Conservation (phyloP, 1,140 invertebrate genomes). For the Tetramorium simillimum region DNA sequence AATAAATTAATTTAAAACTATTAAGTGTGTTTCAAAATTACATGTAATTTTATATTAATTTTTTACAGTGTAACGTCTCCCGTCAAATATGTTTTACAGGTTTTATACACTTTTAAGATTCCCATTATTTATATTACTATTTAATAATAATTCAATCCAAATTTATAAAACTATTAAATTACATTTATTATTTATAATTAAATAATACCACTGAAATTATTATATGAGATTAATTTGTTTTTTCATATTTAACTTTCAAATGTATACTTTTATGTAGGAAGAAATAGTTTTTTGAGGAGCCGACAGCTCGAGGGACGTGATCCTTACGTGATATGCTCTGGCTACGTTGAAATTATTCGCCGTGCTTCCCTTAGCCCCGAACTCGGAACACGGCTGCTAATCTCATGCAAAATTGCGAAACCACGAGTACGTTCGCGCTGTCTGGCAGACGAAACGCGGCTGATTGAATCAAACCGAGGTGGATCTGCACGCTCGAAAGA, state of each 20-base stretch:
- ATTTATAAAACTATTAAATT: not conserved
- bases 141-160: not conserved
- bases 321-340: not conserved
- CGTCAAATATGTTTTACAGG: too few species aligned
- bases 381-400: constrained; percentile 20
- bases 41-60: too few species aligned
- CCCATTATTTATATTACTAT: not conserved
- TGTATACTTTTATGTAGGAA: not conserved
- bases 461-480: constrained; percentile 56
- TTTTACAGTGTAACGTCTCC: too few species aligned
- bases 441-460: constrained; percentile 27
- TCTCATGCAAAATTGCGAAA: constrained; percentile 68
- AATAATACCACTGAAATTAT: not conserved
- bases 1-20: too few species aligned
- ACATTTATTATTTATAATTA: not conserved
- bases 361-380: not conserved
- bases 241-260: not conserved
- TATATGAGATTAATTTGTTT: not conserved
- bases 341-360: not conserved
- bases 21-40: too few species aligned
- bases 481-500: constrained; percentile 31
- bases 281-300: not conserved
- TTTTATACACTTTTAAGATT: not conserved
- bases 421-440: constrained; percentile 51
- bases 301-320: not conserved